Evolutionary conservation across 2,888 invertebrate genomes (phyloP).

Genomic region (Diarsia mendica): DNA sequence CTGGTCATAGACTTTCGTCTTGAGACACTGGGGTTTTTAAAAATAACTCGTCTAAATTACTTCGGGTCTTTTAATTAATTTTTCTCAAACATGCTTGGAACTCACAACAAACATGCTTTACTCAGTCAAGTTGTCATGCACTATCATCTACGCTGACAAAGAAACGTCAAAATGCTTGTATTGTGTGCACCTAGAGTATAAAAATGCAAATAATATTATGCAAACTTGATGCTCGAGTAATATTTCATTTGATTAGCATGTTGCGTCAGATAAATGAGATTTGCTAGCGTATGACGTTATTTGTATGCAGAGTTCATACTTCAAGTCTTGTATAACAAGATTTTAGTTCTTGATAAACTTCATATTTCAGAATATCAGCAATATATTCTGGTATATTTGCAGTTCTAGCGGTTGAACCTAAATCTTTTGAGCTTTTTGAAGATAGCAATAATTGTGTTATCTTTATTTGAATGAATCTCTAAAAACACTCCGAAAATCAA

Average conservation of each 20-base stretch:
- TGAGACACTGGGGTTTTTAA: too few species aligned
- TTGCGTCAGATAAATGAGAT: constrained; percentile 18
- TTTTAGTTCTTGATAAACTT: constrained; percentile 18
- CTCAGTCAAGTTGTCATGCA: too few species aligned
- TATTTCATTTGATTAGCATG: constrained; percentile 12
- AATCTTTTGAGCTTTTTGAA: neutral
- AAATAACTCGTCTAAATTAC: too few species aligned
- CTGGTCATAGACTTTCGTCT: too few species aligned
- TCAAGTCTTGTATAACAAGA: constrained; percentile 19
- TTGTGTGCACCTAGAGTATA: neutral
- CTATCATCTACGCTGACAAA: too few species aligned
- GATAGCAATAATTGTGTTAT: neutral
- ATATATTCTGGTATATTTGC: neutral
- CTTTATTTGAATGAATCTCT: neutral
- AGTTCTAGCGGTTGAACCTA: neutral
- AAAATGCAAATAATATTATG: neutral
- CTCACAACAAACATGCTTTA: too few species aligned
- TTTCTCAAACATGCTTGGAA: too few species aligned
- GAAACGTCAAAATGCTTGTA: neutral
- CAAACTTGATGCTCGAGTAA: constrained; percentile 10
- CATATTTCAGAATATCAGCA: constrained; percentile 5
- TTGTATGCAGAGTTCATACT: constrained; percentile 17
- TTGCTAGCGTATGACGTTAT: constrained; percentile 28
- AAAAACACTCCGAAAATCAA: too few species aligned
- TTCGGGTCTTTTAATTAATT: too few species aligned